Evolutionary conservation across 2,797 vertebrate genomes (phyloP).

Genomic region (Parambassis ranga): DNA sequence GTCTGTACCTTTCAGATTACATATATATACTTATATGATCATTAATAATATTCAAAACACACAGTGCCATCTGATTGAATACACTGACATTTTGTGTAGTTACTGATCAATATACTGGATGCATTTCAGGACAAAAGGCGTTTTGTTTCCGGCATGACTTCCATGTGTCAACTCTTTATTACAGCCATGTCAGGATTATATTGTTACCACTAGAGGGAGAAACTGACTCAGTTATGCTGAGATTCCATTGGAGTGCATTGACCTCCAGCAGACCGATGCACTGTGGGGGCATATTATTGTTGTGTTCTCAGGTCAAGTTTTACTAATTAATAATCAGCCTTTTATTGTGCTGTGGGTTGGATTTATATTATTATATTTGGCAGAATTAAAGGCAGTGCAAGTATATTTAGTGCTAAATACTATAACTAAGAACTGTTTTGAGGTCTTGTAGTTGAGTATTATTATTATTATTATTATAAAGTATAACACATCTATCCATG

Average conservation of each 20-base stretch:
- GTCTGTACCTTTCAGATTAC: too few relatives aligned
- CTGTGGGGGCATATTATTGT: background rate
- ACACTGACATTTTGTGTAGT: background rate
- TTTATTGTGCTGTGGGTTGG: background rate
- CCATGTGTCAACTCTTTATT: background rate
- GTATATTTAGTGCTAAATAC: too few relatives aligned
- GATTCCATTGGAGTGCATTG: background rate
- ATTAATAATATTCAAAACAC: too few relatives aligned
- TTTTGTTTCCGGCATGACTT: background rate
- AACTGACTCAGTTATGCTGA: slow-evolving; percentile 26
- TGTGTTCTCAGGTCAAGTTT: background rate
- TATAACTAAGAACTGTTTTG: too few relatives aligned
- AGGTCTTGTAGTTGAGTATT: too few relatives aligned
- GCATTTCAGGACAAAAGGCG: background rate
- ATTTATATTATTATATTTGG: background rate
- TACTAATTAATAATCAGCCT: background rate
- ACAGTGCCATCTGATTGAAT: too few relatives aligned
- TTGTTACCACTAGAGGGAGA: slow-evolving; percentile 71
- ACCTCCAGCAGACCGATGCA: background rate
- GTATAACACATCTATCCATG: too few relatives aligned
- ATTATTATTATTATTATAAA: too few relatives aligned
- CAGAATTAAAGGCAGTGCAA: too few relatives aligned
- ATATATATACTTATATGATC: too few relatives aligned
- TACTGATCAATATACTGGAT: background rate
- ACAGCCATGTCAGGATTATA: background rate